Percentiles rank a stretch among this genome's conserved stretches.
Conservation (phyloP, 2,797 vertebrate species). For the Parauchenoglanis ngamensis region DNA sequence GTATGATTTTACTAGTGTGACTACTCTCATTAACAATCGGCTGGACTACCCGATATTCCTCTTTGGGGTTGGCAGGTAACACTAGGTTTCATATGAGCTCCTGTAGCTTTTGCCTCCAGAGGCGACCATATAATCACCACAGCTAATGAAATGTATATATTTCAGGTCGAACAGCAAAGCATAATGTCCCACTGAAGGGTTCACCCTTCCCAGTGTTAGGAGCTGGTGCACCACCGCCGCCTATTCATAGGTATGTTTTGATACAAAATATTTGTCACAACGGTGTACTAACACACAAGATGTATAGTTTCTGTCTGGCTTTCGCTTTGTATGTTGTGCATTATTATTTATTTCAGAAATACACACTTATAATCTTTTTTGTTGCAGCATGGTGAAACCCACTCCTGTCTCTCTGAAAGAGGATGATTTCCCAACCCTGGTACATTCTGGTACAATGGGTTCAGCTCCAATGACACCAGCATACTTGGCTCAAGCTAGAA, state of each 20-base stretch:
- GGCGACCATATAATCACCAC: neutral
- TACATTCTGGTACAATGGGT: conserved; percentile 59
- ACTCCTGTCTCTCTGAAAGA: conserved; percentile 81
- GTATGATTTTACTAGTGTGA: no score
- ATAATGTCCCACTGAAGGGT: conserved; percentile 69
- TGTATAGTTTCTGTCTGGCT: neutral
- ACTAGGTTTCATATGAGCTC: neutral
- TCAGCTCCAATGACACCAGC: conserved; percentile 73
- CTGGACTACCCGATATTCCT: neutral
- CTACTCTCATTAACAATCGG: neutral
- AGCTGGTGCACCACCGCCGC: conserved; percentile 63
- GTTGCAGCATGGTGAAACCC: conserved; percentile 66
- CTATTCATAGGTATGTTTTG: conserved; percentile 59
- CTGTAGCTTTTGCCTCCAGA: neutral
- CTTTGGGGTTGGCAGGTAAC: neutral
- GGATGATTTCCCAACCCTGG: conserved; percentile 93
- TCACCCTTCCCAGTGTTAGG: conserved; percentile 82
- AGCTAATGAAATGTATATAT: neutral
- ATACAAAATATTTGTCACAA: neutral
- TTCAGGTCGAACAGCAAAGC: conserved; percentile 72
- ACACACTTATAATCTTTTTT: neutral
- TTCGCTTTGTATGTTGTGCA: neutral
- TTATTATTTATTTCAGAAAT: neutral
- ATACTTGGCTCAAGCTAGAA: conserved; percentile 76
- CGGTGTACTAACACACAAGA: neutral